Base-by-base conservation (phyloP, 2,797 vertebrate genomes). In the Buphagus erythrorhynchus region DNA sequence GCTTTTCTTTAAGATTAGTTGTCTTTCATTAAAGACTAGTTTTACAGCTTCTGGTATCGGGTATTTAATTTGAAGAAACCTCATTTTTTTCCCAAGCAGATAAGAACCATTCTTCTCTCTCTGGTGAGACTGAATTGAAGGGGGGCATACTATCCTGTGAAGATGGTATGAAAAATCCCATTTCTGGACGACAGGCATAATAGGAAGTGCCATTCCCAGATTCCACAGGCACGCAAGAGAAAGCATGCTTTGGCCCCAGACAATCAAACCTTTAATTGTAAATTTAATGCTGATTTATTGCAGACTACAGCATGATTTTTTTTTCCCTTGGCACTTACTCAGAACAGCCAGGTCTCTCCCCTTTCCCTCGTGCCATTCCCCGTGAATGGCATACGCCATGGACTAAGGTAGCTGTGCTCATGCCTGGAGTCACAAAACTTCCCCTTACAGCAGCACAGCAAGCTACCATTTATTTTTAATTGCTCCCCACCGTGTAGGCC, bases 401-500 rank as follows among this genome's bases (percentile, higher is more conserved):
- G 65, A 45, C 75, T 90, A 55, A 92, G 77, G 91, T 52, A 88
- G 85, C 68, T 63, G 45, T 2, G 4, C 35, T 91, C 86, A 51
- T 66, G 92, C 96, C 88, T 65, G 84, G 78, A 75, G 28, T 68
- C 1, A 6, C 91, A 88, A 40, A 95, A 94, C 90, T 88, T 95
- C 84, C 69, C 86, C 92, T 97, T 92, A 48, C 88, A 97, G 96
- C 85, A 93, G 90, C 97, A 19, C 97, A 97, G 98, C 97, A 97
- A 97, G 97, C 42, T 43, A 71, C 95, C 97, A 90, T 98, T 98
- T 98, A 98, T 97, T 97, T 97, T 98, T 98, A 97, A 97, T 98
- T 95, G 97, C 95, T 97, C 97, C 96, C 97, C 86, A 96, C 95
- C 72, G 96, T 13, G 96, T 91, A 95, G 97, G 89, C 97, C 97